Evolutionary conservation across 2,113 vertebrate genomes (phyloP).

Genomic region (Amia ocellicauda): DNA sequence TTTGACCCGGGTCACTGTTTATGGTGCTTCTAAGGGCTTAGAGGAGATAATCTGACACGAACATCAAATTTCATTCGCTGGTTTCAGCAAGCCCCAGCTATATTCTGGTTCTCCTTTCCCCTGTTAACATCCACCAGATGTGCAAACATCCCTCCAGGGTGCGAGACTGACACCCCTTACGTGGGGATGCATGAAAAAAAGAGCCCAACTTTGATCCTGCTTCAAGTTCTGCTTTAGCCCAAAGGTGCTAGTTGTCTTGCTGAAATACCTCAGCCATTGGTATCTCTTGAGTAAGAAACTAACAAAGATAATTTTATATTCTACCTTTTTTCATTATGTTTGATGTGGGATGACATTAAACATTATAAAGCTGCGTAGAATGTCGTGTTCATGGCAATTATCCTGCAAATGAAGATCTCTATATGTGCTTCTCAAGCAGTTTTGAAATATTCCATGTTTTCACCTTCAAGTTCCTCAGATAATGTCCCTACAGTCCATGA

Average conservation of each 20-base stretch:
- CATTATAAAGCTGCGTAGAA: not conserved
- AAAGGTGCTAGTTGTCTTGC: slow-evolving; percentile 9
- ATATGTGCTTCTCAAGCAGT: too few species aligned
- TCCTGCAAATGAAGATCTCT: too few species aligned
- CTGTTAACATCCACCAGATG: slow-evolving; percentile 10
- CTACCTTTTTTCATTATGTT: not conserved
- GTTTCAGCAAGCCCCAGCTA: not conserved
- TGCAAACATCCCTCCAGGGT: slow-evolving; percentile 1
- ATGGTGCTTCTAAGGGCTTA: too few species aligned
- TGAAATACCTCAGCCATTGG: not conserved
- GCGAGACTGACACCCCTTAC: slow-evolving; percentile 9
- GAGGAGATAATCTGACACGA: not conserved
- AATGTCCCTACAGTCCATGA: too few species aligned
- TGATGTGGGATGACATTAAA: not conserved
- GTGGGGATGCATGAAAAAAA: slow-evolving; percentile 2
- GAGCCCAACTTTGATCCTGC: slow-evolving; percentile 9
- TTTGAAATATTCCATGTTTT: too few species aligned
- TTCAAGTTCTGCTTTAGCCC: slow-evolving; percentile 18
- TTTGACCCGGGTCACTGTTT: too few species aligned
- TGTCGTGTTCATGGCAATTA: too few species aligned
- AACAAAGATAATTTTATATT: not conserved
- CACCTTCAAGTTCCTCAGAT: too few species aligned
- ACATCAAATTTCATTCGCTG: not conserved
- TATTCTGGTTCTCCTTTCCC: not conserved
- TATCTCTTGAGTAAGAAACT: not conserved